These are phyloP conservation scores for Onychostoma macrolepis DNA, from an alignment of 2,113 vertebrate genomes.

Conservation along the genomic window DNA sequence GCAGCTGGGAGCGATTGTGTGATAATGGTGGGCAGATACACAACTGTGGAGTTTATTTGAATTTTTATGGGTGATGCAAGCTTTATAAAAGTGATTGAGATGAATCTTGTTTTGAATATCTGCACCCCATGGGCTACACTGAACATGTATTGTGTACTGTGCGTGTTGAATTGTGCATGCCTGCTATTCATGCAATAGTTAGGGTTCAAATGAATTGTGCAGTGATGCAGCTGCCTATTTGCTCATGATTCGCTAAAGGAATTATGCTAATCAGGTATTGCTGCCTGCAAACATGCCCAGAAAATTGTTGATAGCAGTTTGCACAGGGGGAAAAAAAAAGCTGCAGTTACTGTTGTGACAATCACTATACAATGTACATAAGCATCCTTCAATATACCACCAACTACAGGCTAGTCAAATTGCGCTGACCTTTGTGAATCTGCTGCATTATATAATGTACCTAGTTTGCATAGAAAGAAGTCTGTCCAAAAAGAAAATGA, in stretches of 20 bases:
- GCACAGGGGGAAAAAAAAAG: background rate
- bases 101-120: background rate
- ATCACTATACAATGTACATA: background rate
- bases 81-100: background rate
- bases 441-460: background rate
- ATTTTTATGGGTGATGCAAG: background rate
- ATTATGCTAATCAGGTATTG: conserved; percentile 16
- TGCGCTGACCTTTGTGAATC: background rate
- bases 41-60: background rate
- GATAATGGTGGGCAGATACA: conserved; percentile 22
- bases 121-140: background rate
- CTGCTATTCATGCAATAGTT: background rate
- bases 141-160: background rate
- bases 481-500: background rate
- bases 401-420: background rate
- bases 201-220: background rate
- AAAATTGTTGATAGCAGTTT: background rate
- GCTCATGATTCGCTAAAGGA: conserved; percentile 3
- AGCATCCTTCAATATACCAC: background rate
- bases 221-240: background rate
- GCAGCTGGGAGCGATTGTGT: conserved; percentile 47
- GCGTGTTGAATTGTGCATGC: background rate
- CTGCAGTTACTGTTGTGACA: background rate
- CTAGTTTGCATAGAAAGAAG: background rate
- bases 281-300: background rate